Evolutionary conservation across 2,888 invertebrate species (phyloP), one percentile per base, ranked within the genome.

Genomic region (Globia sparganii): DNA sequence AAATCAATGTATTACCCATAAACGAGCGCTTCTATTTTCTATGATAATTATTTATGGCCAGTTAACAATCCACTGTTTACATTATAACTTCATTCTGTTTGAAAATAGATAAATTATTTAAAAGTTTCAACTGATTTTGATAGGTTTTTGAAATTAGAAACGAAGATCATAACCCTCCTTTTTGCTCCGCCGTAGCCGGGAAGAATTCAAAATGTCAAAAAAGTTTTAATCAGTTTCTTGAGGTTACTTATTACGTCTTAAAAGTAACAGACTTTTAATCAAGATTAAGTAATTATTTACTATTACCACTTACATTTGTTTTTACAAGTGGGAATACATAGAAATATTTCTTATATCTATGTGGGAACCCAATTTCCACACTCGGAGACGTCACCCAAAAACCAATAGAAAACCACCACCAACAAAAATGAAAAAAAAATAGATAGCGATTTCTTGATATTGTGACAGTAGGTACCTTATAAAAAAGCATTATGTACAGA

Each of bases 1-100:
- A 81, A 81, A 76, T 76, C 69, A 69, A 84, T 84, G 76, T 67
- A 85, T 78, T 49, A 72, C n/a, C 72, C 58, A 64, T 74, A 75
- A 75, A 84, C 72, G 53, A 74, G 56, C 58, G 67, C 28, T 73
- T 49, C 73, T 37, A 61, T 37, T 68, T 40, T 84, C 66, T 71
- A 67, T 49, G 21, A 46, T 25, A 49, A 49, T 72, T 53, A 61
- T 85, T 84, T 80, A 84, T 81, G n/a, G 31, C 34, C 34, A 61
- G 46, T 75, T 59, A 61, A 31, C 72, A 40, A 58, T 74, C 37
- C 49, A 49, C 18, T 75, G 28, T 64, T 70, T 64, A 67, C 34
- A 37, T 28, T 4, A 25, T 6, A 31, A 34, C n/a, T 46, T 49
- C n/a, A 56, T 68, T 77, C 18, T 34, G 2, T 67, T 73, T 56